phyloP scores from a whole-genome alignment of 2,888 invertebrate genomes.

The Morinoia aosen region DNA sequence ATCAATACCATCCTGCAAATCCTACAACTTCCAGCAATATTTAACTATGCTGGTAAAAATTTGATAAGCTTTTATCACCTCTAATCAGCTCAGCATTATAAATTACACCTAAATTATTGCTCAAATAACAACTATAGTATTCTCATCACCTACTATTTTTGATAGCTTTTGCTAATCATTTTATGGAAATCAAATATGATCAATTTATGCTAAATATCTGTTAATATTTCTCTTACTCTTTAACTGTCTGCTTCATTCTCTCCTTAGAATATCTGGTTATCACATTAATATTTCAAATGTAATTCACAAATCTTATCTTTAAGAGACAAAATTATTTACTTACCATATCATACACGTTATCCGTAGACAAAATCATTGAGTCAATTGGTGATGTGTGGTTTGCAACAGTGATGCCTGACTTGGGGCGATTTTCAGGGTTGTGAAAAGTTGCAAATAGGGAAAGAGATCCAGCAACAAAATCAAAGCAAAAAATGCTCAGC shows the following conservation, averaged over 20 bases:
- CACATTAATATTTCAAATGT: background rate
- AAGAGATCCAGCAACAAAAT: constrained; percentile 90
- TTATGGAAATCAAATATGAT: too few relatives aligned
- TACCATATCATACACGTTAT: constrained; percentile 97
- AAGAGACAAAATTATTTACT: constrained; percentile 59
- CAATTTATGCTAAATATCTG: too few relatives aligned
- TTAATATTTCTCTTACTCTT: too few relatives aligned
- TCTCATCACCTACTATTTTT: too few relatives aligned
- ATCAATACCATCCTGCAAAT: too few relatives aligned
- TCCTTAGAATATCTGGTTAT: background rate
- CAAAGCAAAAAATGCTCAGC: constrained; percentile 90
- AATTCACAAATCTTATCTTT: background rate
- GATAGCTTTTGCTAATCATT: too few relatives aligned
- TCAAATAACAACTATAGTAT: too few relatives aligned
- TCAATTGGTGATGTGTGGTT: constrained; percentile 99
- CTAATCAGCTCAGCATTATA: too few relatives aligned
- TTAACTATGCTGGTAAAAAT: too few relatives aligned
- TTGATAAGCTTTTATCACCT: too few relatives aligned
- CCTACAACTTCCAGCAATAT: too few relatives aligned
- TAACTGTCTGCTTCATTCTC: background rate
- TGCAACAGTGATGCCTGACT: constrained; percentile 90
- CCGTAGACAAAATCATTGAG: constrained; percentile 95
- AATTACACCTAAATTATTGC: too few relatives aligned
- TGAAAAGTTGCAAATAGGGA: constrained; percentile 90
- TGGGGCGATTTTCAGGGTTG: constrained; percentile 87